Evolutionary conservation across 1,140 invertebrate species (phyloP).

Genomic region (Tachypleus tridentatus): DNA sequence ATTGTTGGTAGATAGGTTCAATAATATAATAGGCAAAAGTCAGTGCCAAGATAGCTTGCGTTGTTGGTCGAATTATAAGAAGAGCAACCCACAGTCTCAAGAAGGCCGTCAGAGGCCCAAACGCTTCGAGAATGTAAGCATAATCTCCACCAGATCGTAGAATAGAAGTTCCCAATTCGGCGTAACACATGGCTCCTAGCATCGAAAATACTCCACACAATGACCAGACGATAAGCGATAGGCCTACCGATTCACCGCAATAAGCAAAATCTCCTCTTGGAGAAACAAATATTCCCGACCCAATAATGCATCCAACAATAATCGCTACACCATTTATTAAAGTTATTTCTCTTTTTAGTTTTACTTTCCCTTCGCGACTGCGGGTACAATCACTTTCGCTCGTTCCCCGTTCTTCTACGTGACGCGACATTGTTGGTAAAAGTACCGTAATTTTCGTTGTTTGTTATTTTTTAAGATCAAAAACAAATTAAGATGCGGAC

Average conservation of each 20-base stretch:
- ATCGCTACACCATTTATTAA: conserved; percentile 81
- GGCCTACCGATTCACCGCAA: conserved; percentile 67
- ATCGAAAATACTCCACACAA: conserved; percentile 77
- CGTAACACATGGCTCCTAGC: conserved; percentile 88
- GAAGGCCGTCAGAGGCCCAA: conserved; percentile 81
- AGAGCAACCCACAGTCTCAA: conserved; percentile 89
- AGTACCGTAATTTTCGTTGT: too few species aligned
- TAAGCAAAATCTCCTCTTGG: conserved; percentile 82
- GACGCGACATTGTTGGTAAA: too few species aligned
- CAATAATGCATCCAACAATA: conserved; percentile 84
- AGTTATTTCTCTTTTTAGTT: conserved; percentile 69
- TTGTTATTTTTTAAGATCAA: too few species aligned
- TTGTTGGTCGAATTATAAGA: conserved; percentile 78
- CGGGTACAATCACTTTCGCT: too few species aligned
- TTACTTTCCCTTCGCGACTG: not conserved
- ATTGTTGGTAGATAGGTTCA: conserved; percentile 67
- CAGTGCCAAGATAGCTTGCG: conserved; percentile 89
- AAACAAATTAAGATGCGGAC: too few species aligned
- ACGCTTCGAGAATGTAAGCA: conserved; percentile 83
- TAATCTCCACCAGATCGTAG: conserved; percentile 92
- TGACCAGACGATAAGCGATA: conserved; percentile 84
- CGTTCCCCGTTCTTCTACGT: too few species aligned
- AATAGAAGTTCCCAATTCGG: conserved; percentile 78
- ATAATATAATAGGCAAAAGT: conserved; percentile 93
- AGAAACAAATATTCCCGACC: conserved; percentile 88